These are phyloP conservation scores for Macrochelys suwanniensis DNA, from an alignment of 2,797 vertebrate genomes.

Conservation along the genomic window DNA sequence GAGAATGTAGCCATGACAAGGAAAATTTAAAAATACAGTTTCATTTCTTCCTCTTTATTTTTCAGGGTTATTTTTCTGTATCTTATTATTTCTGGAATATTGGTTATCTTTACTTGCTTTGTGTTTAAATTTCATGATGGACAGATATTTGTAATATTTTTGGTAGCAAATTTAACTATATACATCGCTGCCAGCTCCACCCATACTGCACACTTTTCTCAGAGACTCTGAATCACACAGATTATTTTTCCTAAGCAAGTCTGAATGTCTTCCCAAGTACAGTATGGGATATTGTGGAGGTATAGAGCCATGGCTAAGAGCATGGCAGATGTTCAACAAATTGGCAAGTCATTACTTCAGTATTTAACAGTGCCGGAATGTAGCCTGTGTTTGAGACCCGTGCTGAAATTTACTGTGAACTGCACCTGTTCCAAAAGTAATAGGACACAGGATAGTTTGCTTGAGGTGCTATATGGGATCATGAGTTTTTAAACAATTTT, in stretches of 20 bases:
- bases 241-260: neutral
- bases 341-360: neutral
- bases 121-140: neutral
- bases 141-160: neutral
- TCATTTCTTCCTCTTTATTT: neutral
- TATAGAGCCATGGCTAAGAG: neutral
- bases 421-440: neutral
- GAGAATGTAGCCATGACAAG: neutral
- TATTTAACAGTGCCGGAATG: neutral
- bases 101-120: neutral
- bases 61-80: neutral
- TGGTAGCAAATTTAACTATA: neutral
- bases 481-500: neutral
- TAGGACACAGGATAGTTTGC: neutral
- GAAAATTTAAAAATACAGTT: neutral
- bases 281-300: neutral
- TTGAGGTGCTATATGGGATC: neutral
- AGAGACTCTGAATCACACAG: neutral
- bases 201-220: neutral
- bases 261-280: neutral
- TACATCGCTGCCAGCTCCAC: neutral
- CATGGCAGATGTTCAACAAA: neutral
- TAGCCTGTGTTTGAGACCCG: neutral
- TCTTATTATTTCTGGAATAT: neutral
- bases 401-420: neutral